These are phyloP conservation scores for Plumapathes pennacea DNA, from an alignment of 92 coral and sea anemone species.

Conservation along the genomic window DNA sequence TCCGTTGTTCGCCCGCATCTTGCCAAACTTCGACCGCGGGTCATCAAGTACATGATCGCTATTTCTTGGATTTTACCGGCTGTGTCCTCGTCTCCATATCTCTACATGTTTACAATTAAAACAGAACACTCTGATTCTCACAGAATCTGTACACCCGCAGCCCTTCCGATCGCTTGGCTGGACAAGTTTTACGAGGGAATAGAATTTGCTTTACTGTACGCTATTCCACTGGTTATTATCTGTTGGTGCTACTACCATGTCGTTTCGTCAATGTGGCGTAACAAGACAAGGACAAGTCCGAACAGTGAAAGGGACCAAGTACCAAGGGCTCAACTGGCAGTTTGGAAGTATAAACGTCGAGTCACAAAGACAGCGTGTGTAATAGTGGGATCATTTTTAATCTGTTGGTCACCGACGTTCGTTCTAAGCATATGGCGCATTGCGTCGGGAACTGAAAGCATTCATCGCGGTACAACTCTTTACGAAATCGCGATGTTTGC, in stretches of 20 bases:
- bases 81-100: slow-evolving; percentile 34
- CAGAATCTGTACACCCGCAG: slow-evolving; percentile 36
- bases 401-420: slow-evolving; percentile 71
- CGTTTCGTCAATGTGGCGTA: neutral
- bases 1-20: slow-evolving; percentile 56
- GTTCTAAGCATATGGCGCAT: slow-evolving; percentile 44
- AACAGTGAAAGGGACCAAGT: slow-evolving; percentile 25
- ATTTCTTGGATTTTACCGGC: slow-evolving; percentile 58
- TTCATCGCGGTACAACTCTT: slow-evolving; percentile 28
- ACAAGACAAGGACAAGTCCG: slow-evolving; percentile 1
- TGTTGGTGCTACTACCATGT: slow-evolving; percentile 63
- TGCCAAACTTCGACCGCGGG: slow-evolving; percentile 19
- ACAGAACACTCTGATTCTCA: neutral
- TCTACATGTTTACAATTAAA: slow-evolving; percentile 34
- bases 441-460: slow-evolving; percentile 38
- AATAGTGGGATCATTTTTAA: slow-evolving; percentile 38
- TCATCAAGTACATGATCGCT: slow-evolving; percentile 46
- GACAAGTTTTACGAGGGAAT: slow-evolving; percentile 50
- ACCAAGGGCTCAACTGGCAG: slow-evolving; percentile 15
- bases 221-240: slow-evolving; percentile 54
- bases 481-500: slow-evolving; percentile 70
- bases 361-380: slow-evolving; percentile 49
- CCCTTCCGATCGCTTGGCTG: slow-evolving; percentile 46
- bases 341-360: slow-evolving; percentile 19
- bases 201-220: slow-evolving; percentile 33